Percentiles rank a stretch among this genome's conserved stretches.
These are phyloP conservation scores for Mesoclemmys tuberculata DNA, from an alignment of 2,113 vertebrate genomes.

Conservation along the genomic window DNA sequence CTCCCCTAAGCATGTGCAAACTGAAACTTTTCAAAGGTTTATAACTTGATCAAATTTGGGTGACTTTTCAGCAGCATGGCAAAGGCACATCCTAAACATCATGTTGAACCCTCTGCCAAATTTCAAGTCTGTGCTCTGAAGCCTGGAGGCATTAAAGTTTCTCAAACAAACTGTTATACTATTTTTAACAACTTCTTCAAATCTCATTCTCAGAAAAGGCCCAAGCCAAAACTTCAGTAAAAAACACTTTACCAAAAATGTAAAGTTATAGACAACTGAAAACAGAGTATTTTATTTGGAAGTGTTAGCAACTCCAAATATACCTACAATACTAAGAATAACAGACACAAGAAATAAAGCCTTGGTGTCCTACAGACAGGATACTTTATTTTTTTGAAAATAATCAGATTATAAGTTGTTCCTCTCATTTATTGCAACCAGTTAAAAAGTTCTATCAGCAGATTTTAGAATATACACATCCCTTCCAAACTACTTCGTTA, in stretches of 20 bases:
- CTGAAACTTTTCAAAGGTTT: background rate
- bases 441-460: background rate
- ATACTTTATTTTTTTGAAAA: background rate
- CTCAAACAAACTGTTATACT: background rate
- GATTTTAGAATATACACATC: background rate
- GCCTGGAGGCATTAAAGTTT: background rate
- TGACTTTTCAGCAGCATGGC: background rate
- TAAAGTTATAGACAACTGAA: background rate
- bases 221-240: background rate
- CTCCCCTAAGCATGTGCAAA: background rate
- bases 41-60: background rate
- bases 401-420: background rate
- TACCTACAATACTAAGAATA: background rate
- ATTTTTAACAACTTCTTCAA: background rate
- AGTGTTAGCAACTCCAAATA: background rate
- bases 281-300: background rate
- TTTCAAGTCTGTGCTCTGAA: background rate
- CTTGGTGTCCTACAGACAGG: background rate
- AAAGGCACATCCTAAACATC: background rate
- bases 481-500: background rate
- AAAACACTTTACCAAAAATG: too few relatives aligned
- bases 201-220: background rate
- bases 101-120: background rate
- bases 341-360: background rate
- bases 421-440: too few relatives aligned